Base-by-base conservation (phyloP, 2,113 vertebrate species). In the Grammatotria lemairii region DNA sequence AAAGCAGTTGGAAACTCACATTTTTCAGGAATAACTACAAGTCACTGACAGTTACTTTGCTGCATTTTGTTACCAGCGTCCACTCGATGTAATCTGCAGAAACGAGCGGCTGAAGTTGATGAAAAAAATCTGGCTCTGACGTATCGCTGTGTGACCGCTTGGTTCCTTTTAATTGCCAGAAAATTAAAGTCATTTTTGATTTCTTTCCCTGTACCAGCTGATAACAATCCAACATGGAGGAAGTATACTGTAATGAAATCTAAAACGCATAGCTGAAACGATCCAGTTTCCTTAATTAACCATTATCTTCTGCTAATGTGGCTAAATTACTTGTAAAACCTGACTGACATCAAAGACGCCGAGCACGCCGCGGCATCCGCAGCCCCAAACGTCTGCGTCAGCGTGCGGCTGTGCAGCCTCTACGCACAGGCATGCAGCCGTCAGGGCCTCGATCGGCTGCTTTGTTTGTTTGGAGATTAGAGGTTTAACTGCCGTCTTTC, bases 41-140 rank as follows among this genome's bases (percentile, higher is more conserved):
- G 68, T 85, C 80, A 49, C 12, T 84, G 23, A 54, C 70, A 23
- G 42, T 70, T 80, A 19, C 68, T 26, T 23, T 31, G 49, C 47
- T 21, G 6, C 49, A 42, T 45, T 75, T 65, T 47, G 8, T 54
- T 12, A n/a, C 3, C 40, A 38, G 33, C 17, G 60, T 84, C 84
- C 45, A 82, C 88, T 75, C 83, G n/a, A 82, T 87, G 83, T 87
- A 10, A 90, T 88, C 89, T 88, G 21, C 75, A 81, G 86, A 83
- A n/a, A 82, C 70, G 21, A 16, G 13, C 45, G 23, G 16, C 80
- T 58, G 53, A 33, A 9, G 14, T 10, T 4, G 14, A 85, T 87
- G 75, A 91, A 88, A 21, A n/a, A 85, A 31, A 85, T 85, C n/a
- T 80, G 83, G 54, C 58, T 84, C 58, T 4, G 81, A 85, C 75